Conservation (phyloP, 2,888 invertebrate genomes). For the Watsonalla cultraria region DNA sequence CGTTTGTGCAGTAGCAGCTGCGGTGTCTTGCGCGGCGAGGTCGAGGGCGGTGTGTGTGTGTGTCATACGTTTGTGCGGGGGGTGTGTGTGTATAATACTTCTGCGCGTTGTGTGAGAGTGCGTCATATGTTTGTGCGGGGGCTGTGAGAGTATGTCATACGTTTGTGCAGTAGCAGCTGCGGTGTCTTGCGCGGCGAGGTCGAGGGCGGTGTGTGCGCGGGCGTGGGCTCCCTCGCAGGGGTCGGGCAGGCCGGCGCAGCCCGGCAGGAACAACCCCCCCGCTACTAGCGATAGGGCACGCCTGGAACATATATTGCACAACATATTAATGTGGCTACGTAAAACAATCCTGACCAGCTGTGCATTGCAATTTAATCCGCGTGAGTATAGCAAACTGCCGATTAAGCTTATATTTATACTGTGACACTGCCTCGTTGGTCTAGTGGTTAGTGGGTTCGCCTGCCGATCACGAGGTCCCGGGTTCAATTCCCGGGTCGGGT, state of each 20-base stretch:
- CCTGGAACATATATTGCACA: conserved; percentile 33
- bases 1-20: conserved; percentile 88
- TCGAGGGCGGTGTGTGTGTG: conserved; percentile 44
- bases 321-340: no score
- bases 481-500: no score
- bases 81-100: no score
- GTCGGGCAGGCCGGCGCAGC: conserved; percentile 94
- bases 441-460: no score
- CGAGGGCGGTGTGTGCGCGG: conserved; percentile 93
- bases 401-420: no score
- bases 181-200: conserved; percentile 93
- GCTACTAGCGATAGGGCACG: conserved; percentile 94
- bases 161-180: conserved; percentile 97
- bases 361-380: no score
- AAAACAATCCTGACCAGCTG: no score
- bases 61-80: no score
- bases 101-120: not conserved
- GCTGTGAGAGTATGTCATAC: conserved; percentile 28
- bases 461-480: no score
- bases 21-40: conserved; percentile 93
- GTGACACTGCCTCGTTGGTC: no score
- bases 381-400: no score
- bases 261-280: conserved; percentile 96
- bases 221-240: conserved; percentile 95
- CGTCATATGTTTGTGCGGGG: not conserved